Evolutionary conservation across 2,888 invertebrate species (phyloP), one percentile per base, ranked within the genome.

Genomic region (Ctenicera cuprea): DNA sequence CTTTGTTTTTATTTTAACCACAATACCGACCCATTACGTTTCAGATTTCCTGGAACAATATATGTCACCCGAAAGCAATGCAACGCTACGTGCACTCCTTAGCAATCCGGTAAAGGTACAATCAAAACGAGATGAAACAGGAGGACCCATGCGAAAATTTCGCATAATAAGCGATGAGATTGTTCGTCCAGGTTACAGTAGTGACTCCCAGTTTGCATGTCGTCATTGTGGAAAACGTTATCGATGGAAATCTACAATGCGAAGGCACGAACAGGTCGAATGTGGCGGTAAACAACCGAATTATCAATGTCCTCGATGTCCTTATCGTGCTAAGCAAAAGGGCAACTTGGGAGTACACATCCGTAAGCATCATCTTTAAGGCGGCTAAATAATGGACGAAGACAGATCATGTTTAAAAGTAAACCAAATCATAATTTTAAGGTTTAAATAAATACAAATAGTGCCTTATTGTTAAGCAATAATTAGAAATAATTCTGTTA

Each of bases 171-270:
- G 73, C 16, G 76, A 78, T n/a, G 77, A 80, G 22, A 62, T 76
- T 52, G 74, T 77, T 14, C 78, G 76, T 26, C 80, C 79, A 83
- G 73, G 87, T 68, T 85, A 84, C 79, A 87, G 87, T 81, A 85
- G 84, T 12, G 86, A 87, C 12, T 83, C 87, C 63, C 91, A 91
- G 82, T 94, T 93, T 86, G 90, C 93, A 66, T 94, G 94, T 83
- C 94, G 67, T 63, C 94, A 94, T 85, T 95, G 95, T 87, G 95
- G 95, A 77, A 95, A 95, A 86, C 91, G 93, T 78, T 95, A 95
- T 86, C 91, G 95, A 82, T 95, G 95, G 95, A 95, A 94, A 87
- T 94, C 94, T 63, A 95, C 95, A 72, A 89, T 95, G 89, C 94
- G 94, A 87, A 93, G 94, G 77, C 94, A 95, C 87, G 94, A 94